A percentile compares a stretch with the other conserved stretches of the same genome.
These are phyloP conservation scores for Botia kubotai DNA, from an alignment of 2,797 vertebrate species.

Conservation along the genomic window DNA sequence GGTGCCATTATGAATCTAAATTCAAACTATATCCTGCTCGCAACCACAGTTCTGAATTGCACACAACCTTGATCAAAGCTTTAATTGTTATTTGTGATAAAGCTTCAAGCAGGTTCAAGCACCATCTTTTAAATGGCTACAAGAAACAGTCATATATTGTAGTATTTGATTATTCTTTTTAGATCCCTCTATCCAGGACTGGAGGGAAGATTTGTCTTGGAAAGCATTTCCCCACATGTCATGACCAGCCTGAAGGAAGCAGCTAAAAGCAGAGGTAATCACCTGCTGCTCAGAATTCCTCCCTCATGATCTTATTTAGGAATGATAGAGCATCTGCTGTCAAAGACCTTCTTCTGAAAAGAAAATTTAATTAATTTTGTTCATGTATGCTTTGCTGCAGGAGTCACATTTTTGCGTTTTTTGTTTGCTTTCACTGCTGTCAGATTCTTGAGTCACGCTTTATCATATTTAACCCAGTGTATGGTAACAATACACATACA, in stretches of 20 bases:
- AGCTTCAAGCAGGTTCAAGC: not conserved
- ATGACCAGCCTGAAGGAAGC: slow-evolving; percentile 90
- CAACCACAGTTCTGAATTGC: not conserved
- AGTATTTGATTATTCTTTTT: slow-evolving; percentile 41
- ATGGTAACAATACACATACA: slow-evolving; percentile 47
- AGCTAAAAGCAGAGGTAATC: slow-evolving; percentile 91
- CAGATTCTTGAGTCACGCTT: slow-evolving; percentile 44
- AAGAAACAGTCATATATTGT: not conserved
- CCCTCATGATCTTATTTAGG: slow-evolving; percentile 2
- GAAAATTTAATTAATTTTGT: not conserved
- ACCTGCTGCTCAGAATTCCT: slow-evolving; percentile 23
- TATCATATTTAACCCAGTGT: slow-evolving; percentile 44
- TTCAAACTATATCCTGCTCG: not conserved
- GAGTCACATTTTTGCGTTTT: slow-evolving; percentile 52
- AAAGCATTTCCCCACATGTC: slow-evolving; percentile 86
- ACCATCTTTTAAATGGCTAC: not conserved
- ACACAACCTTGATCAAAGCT: not conserved
- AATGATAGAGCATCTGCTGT: slow-evolving; percentile 27
- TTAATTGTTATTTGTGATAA: not conserved
- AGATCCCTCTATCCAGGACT: slow-evolving; percentile 95
- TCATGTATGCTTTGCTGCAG: slow-evolving; percentile 18
- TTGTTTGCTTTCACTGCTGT: slow-evolving; percentile 56
- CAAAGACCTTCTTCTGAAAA: slow-evolving; percentile 3
- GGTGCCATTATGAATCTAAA: too few relatives aligned
- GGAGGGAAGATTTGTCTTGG: slow-evolving; percentile 89